Base-by-base conservation (phyloP, 2,888 invertebrate genomes). In the Plebejus anna region DNA sequence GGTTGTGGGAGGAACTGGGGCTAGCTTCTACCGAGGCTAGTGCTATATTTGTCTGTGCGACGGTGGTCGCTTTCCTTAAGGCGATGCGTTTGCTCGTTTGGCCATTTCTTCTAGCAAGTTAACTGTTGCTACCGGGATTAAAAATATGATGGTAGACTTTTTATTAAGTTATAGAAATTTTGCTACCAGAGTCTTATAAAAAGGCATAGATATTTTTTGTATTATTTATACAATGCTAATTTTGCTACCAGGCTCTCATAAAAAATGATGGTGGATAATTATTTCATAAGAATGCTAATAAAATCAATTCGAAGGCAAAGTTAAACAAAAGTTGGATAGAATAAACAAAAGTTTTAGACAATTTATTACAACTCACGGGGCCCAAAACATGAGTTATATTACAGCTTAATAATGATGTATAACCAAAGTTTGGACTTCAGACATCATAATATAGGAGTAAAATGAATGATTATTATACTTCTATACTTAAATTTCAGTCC, bases 321-420 rank as follows among this genome's bases (percentile, higher is more conserved):
- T 61, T 61, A 71, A 71, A 42, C 71, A 71, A 80, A 80, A 80
- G 79, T 81, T 80, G 51, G 75, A 77, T 77, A 78, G 78, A 79
- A 80, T 81, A 79, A 81, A 81, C 81, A 80, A 80, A 82, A 87
- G 86, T 83, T 85, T 47, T 85, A 83, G 82, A 85, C 84, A 83
- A 88, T 89, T 89, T 87, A 89, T 89, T 85, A 85, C 83, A 38
- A 38, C 32, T n/a, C 36, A 38, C 16, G 70, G 38, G 16, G n/a
- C 16, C 38, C 7, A 3, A n/a, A 22, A 42, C n/a, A 9, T 9
- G 38, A 71, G 42, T 38, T 22, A 22, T n/a, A n/a, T 71, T 22
- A 71, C n/a, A n/a, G 71, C 42, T 71, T 71, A 71, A 42, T 22
- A 71, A 71, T 71, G 71, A 71, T n/a, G 38, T 42, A 71, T 71